Conservation (phyloP, 2,113 vertebrate species). For the Dromaius novaehollandiae region DNA sequence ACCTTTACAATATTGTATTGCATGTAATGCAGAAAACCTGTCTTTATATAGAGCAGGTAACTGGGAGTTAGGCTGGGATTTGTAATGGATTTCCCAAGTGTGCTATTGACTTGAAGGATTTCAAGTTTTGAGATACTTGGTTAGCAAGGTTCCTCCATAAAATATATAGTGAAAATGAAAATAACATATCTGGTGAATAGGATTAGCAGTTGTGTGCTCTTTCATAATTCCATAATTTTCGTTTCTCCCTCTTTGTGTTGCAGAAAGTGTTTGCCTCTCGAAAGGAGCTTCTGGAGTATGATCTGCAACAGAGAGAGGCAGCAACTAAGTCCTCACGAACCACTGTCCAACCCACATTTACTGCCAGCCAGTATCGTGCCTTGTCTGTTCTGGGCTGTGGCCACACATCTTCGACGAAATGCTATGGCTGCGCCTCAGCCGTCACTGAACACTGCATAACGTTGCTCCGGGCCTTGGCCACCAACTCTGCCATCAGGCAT, state of each 20-base stretch:
- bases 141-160: not conserved
- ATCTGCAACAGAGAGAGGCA: conserved; percentile 95
- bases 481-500: conserved; percentile 93
- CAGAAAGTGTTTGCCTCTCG: conserved; percentile 99
- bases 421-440: conserved; percentile 95
- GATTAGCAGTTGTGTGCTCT: rapidly evolving
- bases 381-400: conserved; percentile 94
- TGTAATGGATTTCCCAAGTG: not conserved
- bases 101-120: not conserved
- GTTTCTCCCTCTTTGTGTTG: not conserved
- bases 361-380: conserved; percentile 95
- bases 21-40: not conserved
- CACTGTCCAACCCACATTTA: conserved; percentile 90
- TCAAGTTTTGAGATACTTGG: not conserved
- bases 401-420: conserved; percentile 96
- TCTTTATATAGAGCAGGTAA: not conserved
- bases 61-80: not conserved
- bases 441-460: conserved; percentile 98
- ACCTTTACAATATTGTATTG: not conserved
- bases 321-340: conserved; percentile 92
- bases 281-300: conserved; percentile 96
- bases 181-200: too few relatives aligned
- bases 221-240: not conserved
- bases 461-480: conserved; percentile 92
- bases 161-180: rapidly evolving